phyloP scores from a whole-genome alignment of 2,797 vertebrate species.

The Sebastes nivosus region DNA sequence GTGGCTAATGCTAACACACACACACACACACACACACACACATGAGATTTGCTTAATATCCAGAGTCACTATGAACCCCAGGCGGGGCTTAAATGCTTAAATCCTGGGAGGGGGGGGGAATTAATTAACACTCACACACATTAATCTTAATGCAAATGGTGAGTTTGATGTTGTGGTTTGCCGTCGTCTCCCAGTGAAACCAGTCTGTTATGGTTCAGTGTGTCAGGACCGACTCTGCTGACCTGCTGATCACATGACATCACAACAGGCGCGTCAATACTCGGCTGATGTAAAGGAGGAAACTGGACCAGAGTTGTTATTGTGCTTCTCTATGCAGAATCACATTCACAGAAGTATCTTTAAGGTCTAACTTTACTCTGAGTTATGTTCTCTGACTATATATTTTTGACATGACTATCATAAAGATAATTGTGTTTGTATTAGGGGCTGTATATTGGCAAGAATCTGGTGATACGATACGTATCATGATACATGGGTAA shows the following conservation, averaged over 20 bases:
- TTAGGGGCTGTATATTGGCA: too few species aligned
- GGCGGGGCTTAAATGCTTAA: slow-evolving; percentile 52
- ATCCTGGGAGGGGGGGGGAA: slow-evolving; percentile 15
- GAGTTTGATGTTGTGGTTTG: neutral
- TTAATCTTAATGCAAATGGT: slow-evolving; percentile 23
- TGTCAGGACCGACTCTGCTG: neutral
- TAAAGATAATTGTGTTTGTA: too few species aligned
- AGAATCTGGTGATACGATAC: too few species aligned
- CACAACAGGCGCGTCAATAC: too few species aligned
- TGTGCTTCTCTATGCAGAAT: too few species aligned
- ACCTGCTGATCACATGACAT: neutral
- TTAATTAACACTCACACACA: slow-evolving; percentile 38
- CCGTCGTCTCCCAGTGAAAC: neutral
- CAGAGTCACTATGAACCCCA: slow-evolving; percentile 41
- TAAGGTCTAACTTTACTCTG: too few species aligned
- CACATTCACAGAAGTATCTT: too few species aligned
- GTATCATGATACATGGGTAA: too few species aligned
- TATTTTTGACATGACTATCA: too few species aligned
- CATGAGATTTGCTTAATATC: slow-evolving; percentile 40
- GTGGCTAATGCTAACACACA: slow-evolving; percentile 51
- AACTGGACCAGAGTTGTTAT: too few species aligned
- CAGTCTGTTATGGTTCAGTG: neutral
- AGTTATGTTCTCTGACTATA: too few species aligned
- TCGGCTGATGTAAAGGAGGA: too few species aligned
- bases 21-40: slow-evolving; percentile 18